A percentile compares a stretch with the other conserved stretches of the same genome.
Conservation (phyloP, 2,797 vertebrate species). For the Neosilurus mollespiculum region DNA sequence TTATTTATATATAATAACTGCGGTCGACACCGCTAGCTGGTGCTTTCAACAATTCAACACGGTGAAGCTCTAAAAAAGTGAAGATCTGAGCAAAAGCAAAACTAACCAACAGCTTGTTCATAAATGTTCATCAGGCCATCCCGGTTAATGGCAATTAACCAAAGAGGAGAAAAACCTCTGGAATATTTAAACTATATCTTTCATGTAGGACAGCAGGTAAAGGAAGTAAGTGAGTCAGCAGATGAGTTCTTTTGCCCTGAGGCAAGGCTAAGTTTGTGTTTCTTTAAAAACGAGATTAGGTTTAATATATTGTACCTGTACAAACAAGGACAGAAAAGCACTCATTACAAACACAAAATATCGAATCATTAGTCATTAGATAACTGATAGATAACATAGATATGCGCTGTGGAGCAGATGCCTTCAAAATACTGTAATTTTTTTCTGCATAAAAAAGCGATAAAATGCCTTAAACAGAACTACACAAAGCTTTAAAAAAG, state of each 20-base stretch:
- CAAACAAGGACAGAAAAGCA: neutral
- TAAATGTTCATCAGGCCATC: neutral
- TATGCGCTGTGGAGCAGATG: neutral
- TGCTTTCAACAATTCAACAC: neutral
- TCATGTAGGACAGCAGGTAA: neutral
- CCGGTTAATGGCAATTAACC: neutral
- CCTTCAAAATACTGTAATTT: neutral
- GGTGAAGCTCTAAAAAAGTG: slow-evolving; percentile 63
- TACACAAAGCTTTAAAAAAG: neutral
- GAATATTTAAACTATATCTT: neutral
- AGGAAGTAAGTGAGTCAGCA: neutral
- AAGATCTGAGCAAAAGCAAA: slow-evolving; percentile 15
- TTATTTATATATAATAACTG: slow-evolving; percentile 94
- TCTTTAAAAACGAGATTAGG: neutral
- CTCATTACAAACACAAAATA: neutral
- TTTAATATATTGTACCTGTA: slow-evolving; percentile 21
- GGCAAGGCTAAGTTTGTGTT: neutral
- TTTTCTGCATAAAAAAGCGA: neutral
- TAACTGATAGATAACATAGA: neutral
- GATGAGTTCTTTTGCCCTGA: slow-evolving; percentile 5
- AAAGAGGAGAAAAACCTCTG: neutral
- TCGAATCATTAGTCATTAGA: neutral
- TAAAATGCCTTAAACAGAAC: neutral
- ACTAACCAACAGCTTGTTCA: neutral
- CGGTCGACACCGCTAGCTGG: slow-evolving; percentile 77